Conservation (phyloP, 2,113 vertebrate genomes). For the Monarcha castaneiventris region DNA sequence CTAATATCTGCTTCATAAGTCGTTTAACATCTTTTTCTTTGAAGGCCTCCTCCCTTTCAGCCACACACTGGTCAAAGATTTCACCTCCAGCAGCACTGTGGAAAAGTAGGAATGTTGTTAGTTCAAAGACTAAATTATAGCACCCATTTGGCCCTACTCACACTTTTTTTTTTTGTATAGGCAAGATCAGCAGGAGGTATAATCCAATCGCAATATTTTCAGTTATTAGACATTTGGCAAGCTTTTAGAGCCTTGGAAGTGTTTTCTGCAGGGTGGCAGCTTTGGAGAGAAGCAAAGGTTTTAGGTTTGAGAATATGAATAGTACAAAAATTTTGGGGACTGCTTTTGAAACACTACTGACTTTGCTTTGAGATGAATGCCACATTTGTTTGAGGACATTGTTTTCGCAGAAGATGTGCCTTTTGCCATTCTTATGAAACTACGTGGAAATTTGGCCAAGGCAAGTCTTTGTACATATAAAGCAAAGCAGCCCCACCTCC, state of each 20-base stretch:
- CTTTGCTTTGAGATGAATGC: neutral
- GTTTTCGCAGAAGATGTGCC: neutral
- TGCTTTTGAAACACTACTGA: neutral
- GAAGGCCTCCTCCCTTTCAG: slow-evolving; percentile 91
- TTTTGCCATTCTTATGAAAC: neutral
- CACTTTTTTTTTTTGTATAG: neutral
- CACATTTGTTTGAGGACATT: neutral
- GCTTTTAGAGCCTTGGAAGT: neutral
- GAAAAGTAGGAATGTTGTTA: neutral
- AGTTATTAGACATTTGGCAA: neutral
- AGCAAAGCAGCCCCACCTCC: neutral
- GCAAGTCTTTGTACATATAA: neutral
- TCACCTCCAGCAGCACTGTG: slow-evolving; percentile 92
- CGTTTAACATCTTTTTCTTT: slow-evolving; percentile 91
- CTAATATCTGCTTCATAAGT: slow-evolving; percentile 89
- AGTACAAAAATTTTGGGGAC: neutral
- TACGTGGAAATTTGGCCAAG: neutral
- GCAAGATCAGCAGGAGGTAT: neutral
- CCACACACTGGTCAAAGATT: slow-evolving; percentile 93
- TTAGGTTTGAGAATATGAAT: neutral
- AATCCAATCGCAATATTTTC: neutral
- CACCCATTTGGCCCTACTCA: neutral
- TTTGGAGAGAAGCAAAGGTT: neutral
- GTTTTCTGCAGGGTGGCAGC: neutral
- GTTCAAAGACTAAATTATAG: neutral